Evolutionary conservation across 2,113 vertebrate genomes (phyloP), one percentile per base, ranked within the genome.

Genomic region (Hypomesus transpacificus): DNA sequence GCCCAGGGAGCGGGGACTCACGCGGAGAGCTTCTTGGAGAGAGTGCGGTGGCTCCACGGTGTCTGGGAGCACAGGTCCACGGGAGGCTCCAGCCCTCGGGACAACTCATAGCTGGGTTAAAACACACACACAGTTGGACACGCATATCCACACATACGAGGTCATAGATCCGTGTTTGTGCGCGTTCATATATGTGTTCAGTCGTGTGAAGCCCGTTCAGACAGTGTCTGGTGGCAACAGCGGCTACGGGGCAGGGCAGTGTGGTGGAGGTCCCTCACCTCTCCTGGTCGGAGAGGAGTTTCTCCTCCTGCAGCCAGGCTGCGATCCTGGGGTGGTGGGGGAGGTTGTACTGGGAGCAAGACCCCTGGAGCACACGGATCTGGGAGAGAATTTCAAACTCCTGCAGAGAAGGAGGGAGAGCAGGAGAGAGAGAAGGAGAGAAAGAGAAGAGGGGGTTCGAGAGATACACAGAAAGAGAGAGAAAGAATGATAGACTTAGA

Each of bases 311-410:
- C 52, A 96, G 85, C 87, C 93, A 92, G 1, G 84, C 76, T 16
- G 83, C 65, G 61, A 96, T 73, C 4, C 79, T 65, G 0, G 89
- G 86, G 56, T 80, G 84, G 11, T 87, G 80, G 0, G 83, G 87
- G 71, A 96, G 85, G 56, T 59, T 77, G 80, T 94, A 94, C 65
- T 83, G 87, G 26, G 75, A 85, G 70, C 95, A 96, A 4, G 93
- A 92, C 0, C 74, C 62, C 86, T 96, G 95, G 22, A 96, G 89
- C 75, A 89, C 85, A n/a, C 87, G 89, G 83, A 96, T 95, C 80
- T 88, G 91, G 6, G 91, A 90, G 75, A 96, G 86, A 60, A 95
- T 89, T 76, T 96, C 93, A 84, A 93, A 95, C 82, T 96, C 95
- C 95, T 96, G 81, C 1, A 31, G 57, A 66, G 28, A 56, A 65